phyloP scores from a whole-genome alignment of 2,888 invertebrate species.

The Drosophila heteroneura region DNA sequence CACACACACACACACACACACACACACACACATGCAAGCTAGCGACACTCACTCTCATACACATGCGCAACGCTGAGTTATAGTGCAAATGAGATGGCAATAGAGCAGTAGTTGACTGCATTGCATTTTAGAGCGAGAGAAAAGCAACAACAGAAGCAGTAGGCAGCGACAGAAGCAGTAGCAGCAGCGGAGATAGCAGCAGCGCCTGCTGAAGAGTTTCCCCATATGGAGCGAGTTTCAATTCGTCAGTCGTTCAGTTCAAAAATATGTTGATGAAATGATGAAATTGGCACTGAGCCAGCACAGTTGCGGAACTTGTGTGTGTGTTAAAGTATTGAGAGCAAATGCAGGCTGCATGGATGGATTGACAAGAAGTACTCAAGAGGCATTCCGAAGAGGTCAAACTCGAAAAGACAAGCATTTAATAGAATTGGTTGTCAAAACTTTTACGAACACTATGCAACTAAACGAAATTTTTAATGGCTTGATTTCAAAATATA shows the following conservation, averaged over 20 bases:
- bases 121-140: constrained; percentile 62
- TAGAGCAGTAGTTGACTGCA: constrained; percentile 3
- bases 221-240: constrained; percentile 23
- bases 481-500: background rate
- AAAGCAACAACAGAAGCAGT: constrained; percentile 37
- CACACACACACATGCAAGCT: constrained; percentile 6
- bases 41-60: constrained; percentile 13
- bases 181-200: constrained; percentile 23
- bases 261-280: constrained; percentile 35
- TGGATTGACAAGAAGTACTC: constrained; percentile 9
- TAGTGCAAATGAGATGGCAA: constrained; percentile 48
- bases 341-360: constrained; percentile 27
- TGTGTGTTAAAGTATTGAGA: constrained; percentile 38
- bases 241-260: constrained; percentile 30
- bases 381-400: constrained; percentile 21
- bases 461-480: background rate
- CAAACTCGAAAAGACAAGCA: constrained; percentile 3
- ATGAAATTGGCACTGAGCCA: constrained; percentile 53
- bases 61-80: constrained; percentile 33
- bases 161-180: constrained; percentile 18
- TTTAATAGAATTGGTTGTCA: constrained; percentile 2
- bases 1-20: constrained; percentile 12
- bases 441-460: background rate
- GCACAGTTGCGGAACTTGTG: constrained; percentile 26
- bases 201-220: constrained; percentile 38